These are phyloP conservation scores for Reinhardtius hippoglossoides DNA, from an alignment of 2,113 vertebrate species.

Conservation along the genomic window DNA sequence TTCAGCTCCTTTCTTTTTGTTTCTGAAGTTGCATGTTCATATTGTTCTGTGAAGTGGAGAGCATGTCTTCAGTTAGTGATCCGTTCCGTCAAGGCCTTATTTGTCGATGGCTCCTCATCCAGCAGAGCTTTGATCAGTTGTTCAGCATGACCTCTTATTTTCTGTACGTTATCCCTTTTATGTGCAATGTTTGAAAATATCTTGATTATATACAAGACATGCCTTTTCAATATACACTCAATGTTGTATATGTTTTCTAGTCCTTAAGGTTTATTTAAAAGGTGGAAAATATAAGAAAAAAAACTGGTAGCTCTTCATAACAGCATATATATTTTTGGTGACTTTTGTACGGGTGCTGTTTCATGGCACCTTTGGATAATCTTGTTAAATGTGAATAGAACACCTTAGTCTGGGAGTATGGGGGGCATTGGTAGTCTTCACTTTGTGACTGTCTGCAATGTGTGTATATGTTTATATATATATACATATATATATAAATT, in stretches of 20 bases:
- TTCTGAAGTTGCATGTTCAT: slow-evolving; percentile 65
- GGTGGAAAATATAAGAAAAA: slow-evolving; percentile 71
- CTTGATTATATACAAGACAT: slow-evolving; percentile 74
- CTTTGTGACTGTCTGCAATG: slow-evolving; percentile 82
- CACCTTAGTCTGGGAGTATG: slow-evolving; percentile 67
- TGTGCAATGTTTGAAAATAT: slow-evolving; percentile 83
- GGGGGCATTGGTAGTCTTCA: slow-evolving; percentile 70
- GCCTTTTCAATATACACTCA: slow-evolving; percentile 87
- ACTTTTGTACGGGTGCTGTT: slow-evolving; percentile 96
- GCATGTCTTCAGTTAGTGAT: slow-evolving; percentile 81
- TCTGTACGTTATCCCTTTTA: slow-evolving; percentile 73
- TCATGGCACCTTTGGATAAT: slow-evolving; percentile 93
- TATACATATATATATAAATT: slow-evolving; percentile 77
- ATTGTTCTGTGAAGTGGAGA: slow-evolving; percentile 70
- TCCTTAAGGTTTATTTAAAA: slow-evolving; percentile 89
- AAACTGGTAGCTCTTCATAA: slow-evolving; percentile 87
- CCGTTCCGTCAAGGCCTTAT: slow-evolving; percentile 76
- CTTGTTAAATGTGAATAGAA: slow-evolving; percentile 82
- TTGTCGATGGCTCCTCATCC: slow-evolving; percentile 44
- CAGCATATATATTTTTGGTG: slow-evolving; percentile 91
- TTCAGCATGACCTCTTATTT: slow-evolving; percentile 87
- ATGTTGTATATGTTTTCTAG: slow-evolving; percentile 90
- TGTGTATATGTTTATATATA: slow-evolving; percentile 74
- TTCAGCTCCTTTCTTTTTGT: slow-evolving; percentile 49
- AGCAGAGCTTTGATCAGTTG: slow-evolving; percentile 72